Evolutionary conservation across 2,113 vertebrate species (phyloP).

Genomic region (Sinocyclocheilus rhinocerous): DNA sequence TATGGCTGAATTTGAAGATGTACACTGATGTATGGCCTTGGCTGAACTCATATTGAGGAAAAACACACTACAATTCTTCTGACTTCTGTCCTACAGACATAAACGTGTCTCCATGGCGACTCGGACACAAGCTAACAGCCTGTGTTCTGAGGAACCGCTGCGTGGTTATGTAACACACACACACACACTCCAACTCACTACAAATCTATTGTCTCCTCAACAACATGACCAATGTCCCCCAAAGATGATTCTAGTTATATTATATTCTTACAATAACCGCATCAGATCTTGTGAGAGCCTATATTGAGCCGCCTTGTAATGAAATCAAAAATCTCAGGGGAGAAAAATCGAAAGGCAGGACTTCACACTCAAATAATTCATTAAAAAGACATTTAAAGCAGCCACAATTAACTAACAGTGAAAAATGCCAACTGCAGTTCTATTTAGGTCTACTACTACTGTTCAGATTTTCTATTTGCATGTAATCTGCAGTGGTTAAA

Average conservation of each 20-base stretch:
- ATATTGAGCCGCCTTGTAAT: not conserved
- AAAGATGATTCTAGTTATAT: not conserved
- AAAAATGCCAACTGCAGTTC: not conserved
- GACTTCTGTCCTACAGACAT: constrained; percentile 33
- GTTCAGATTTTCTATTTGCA: not conserved
- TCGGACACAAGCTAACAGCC: constrained; percentile 30
- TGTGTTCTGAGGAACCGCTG: not conserved
- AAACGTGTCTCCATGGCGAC: constrained; percentile 43
- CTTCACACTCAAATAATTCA: not conserved
- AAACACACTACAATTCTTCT: not conserved
- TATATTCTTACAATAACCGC: not conserved
- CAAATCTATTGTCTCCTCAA: not conserved
- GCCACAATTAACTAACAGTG: not conserved
- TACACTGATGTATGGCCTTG: constrained; percentile 23
- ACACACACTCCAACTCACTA: not conserved
- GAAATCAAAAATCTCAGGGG: not conserved
- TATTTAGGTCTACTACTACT: not conserved
- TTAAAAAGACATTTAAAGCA: not conserved
- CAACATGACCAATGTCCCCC: not conserved
- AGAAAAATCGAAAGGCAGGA: not conserved
- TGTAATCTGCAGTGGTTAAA: not conserved
- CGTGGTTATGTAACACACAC: constrained; percentile 1
- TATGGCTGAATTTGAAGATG: not conserved
- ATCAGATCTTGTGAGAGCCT: not conserved
- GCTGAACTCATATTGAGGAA: constrained; percentile 18